Evolutionary conservation across 2,888 invertebrate species (phyloP), one percentile per base, ranked within the genome.

Genomic region (Anticlea derivata): DNA sequence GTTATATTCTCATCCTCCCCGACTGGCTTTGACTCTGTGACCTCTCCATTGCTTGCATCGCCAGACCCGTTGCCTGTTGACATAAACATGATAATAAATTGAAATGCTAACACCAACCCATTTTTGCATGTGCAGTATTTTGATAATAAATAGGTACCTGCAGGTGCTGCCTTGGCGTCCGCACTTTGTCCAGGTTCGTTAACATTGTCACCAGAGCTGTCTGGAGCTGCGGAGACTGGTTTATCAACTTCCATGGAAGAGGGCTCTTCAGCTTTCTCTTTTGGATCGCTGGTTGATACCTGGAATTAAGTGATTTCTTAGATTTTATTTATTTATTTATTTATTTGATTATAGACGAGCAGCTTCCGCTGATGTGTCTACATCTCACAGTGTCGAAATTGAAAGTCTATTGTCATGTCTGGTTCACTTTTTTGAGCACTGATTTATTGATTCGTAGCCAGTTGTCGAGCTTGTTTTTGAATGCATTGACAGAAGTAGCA

Each of bases 201-300:
- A 50, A 79, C 78, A 50, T 86, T 89, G 59, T 91, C 91, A 23
- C 71, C 90, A 0, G 91, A 91, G 57, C 91, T 91, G 60, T 91
- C 91, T 6, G 91, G 91, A 5, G 80, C 79, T 7, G 82, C 70
- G 4, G 75, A 58, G 39, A 55, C 70, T 10, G 70, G 49, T 59
- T 87, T 86, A 2, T 79, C 80, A n/a, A 76, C 70, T 12, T 79
- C 78, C 71, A 75, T 77, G 26, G 64, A 58, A 24, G 66, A 58
- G 11, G 70, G 34, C 10, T 79, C 80, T 35, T 73, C 75, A 5
- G 68, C 50, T 53, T 65, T 71, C 20, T 73, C 75, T 2, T 67
- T 65, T 8, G 83, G 78, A 22, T 86, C 89, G 63, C 90, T 91
- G 5, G 91, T 91, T 11, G 91, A 88, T 47, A 91, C 91, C 91